Evolutionary conservation across 2,113 vertebrate genomes (phyloP).

Genomic region (Rhineura floridana): DNA sequence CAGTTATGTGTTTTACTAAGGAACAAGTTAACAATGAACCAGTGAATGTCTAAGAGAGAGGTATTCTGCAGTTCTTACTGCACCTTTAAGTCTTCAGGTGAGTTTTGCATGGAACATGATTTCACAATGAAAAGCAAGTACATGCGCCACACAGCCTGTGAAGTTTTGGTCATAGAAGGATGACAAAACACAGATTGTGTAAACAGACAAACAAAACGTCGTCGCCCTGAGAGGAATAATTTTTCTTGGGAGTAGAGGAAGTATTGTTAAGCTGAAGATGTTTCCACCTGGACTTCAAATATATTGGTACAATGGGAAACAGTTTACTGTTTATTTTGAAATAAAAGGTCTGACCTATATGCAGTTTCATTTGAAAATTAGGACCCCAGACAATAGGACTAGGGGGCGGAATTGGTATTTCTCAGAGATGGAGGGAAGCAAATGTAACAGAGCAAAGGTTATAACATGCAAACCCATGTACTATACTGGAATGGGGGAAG

Average conservation of each 20-base stretch:
- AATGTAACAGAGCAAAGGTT: constrained; percentile 40
- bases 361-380: constrained; percentile 63
- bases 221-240: background rate
- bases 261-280: background rate
- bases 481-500: background rate
- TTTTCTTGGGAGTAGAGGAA: constrained; percentile 29
- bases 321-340: constrained; percentile 58
- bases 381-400: constrained; percentile 58
- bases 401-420: constrained; percentile 64
- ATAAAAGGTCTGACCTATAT: constrained; percentile 50
- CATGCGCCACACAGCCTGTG: background rate
- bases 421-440: constrained; percentile 48
- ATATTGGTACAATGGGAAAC: constrained; percentile 28
- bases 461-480: constrained; percentile 44
- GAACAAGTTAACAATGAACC: too few relatives aligned
- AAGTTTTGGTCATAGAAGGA: background rate
- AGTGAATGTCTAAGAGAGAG: too few relatives aligned
- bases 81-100: too few relatives aligned
- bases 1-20: too few relatives aligned
- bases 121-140: background rate
- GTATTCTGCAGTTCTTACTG: too few relatives aligned
- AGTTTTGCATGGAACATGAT: background rate
- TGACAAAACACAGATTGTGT: background rate
- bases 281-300: constrained; percentile 39
- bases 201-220: background rate